Percentiles rank a stretch among this genome's conserved stretches.
These are phyloP conservation scores for Mya arenaria DNA, from an alignment of 1,140 invertebrate genomes.

Conservation along the genomic window DNA sequence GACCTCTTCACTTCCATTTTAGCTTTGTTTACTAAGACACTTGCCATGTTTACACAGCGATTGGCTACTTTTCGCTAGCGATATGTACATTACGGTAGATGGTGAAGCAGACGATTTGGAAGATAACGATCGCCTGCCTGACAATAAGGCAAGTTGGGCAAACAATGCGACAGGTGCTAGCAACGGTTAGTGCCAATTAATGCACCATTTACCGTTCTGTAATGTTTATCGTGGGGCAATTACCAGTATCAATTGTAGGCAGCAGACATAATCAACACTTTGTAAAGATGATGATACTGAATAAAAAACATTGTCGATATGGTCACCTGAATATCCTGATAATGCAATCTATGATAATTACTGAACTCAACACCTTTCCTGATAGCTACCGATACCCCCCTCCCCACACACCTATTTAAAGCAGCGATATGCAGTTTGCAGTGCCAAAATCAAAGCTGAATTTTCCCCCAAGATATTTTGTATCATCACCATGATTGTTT, in stretches of 20 bases:
- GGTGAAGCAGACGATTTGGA: not conserved
- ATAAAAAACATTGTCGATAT: no score
- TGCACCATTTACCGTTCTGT: conserved; percentile 3
- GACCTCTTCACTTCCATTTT: conserved; percentile 12
- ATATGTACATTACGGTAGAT: not conserved
- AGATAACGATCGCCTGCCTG: not conserved
- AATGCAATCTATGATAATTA: no score
- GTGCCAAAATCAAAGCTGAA: no score
- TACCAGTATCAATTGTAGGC: conserved; percentile 22
- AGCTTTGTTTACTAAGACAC: conserved; percentile 10
- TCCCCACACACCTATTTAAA: no score
- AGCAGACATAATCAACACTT: conserved; percentile 22
- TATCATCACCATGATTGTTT: no score
- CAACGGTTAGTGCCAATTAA: conserved; percentile 21
- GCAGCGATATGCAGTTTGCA: no score
- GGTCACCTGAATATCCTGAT: no score
- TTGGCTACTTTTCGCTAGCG: not conserved
- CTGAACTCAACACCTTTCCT: no score
- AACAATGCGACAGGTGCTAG: conserved; percentile 29
- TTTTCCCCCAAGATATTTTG: no score
- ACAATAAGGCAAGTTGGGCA: not conserved
- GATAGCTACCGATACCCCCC: no score
- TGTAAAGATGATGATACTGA: no score
- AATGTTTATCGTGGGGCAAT: conserved; percentile 22
- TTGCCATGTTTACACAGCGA: not conserved